Conservation (phyloP, 1,140 invertebrate genomes). For the Aricia agestis region DNA sequence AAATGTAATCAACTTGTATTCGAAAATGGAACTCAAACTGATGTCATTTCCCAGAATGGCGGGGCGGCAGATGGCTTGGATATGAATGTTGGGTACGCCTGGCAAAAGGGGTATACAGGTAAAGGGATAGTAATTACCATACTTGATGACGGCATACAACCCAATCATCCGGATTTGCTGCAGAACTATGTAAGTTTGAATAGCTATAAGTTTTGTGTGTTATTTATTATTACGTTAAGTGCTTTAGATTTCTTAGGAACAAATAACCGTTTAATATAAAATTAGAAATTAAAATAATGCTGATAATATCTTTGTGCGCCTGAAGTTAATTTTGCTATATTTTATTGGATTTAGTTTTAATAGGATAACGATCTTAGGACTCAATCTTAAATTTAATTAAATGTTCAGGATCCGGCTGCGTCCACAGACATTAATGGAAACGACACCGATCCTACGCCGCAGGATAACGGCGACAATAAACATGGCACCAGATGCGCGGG, state of each 20-base stretch:
- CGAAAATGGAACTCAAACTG: too few relatives aligned
- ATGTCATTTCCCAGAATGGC: conserved; percentile 80
- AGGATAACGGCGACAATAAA: conserved; percentile 95
- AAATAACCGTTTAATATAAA: too few relatives aligned
- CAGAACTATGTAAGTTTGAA: conserved; percentile 87
- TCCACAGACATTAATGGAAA: conserved; percentile 99
- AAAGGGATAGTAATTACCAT: conserved; percentile 97
- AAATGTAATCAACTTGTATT: not conserved
- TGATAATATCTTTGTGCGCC: too few relatives aligned
- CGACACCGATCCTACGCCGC: conserved; percentile 96
- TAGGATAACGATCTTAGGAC: not conserved
- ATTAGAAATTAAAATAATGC: too few relatives aligned
- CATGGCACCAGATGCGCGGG: conserved; percentile 94
- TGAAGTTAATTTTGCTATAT: too few relatives aligned
- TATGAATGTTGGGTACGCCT: conserved; percentile 96
- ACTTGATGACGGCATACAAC: conserved; percentile 96
- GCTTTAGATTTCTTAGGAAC: too few relatives aligned
- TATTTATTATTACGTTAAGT: not conserved
- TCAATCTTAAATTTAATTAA: not conserved
- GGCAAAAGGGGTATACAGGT: conserved; percentile 95
- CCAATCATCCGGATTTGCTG: conserved; percentile 93
- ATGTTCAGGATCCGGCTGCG: conserved; percentile 88
- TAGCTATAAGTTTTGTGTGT: not conserved
- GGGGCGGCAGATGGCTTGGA: conserved; percentile 93
- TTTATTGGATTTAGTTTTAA: too few relatives aligned